Base-by-base conservation (phyloP, 2,888 invertebrate genomes). In the Hylaea fasciaria region DNA sequence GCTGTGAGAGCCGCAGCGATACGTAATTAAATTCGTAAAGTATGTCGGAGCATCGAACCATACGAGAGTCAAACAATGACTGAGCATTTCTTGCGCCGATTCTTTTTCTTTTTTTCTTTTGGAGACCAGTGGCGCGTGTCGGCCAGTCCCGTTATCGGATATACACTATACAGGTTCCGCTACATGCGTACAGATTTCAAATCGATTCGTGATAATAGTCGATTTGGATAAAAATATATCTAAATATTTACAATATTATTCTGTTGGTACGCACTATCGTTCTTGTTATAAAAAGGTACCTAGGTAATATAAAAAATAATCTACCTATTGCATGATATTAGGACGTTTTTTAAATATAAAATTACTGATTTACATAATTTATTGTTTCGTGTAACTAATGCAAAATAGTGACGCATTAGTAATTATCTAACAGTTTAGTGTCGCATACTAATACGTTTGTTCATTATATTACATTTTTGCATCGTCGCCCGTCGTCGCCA, bases 131-230 rank as follows among this genome's bases (percentile, higher is more conserved):
- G 69, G 72, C 69, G 72, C 74, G 73, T 73, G 74, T 70, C 74
- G 63, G 44, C 73, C 75, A 74, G 72, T 81, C 69, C 79, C 75
- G 78, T 78, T 81, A 78, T 47, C 62, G 61, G 62, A 72, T 69
- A 22, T 2, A 5, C 5, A 62, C 73, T 2, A 5, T 22, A 62
- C 73, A 66, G 59, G 75, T 70, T 70, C 65, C 32, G 50, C 66
- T 68, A 68, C 67, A 66, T 66, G 72, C 64, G 66, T 70, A 48
- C 62, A 62, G 61, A 58, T 65, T 62, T 53, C 58, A 63, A 61
- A 64, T 64, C 54, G 62, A 65, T 43, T 22, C 29, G 46, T 40
- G 12, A 51, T 50, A 14, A 65, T 44, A 45, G 12, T 35, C 35
- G 35, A 47, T 43, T 43, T 16, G n/a, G n/a, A n/a, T n/a, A n/a